These are phyloP conservation scores for Gobio occitaniae DNA, from an alignment of 2,797 vertebrate genomes.

Conservation along the genomic window DNA sequence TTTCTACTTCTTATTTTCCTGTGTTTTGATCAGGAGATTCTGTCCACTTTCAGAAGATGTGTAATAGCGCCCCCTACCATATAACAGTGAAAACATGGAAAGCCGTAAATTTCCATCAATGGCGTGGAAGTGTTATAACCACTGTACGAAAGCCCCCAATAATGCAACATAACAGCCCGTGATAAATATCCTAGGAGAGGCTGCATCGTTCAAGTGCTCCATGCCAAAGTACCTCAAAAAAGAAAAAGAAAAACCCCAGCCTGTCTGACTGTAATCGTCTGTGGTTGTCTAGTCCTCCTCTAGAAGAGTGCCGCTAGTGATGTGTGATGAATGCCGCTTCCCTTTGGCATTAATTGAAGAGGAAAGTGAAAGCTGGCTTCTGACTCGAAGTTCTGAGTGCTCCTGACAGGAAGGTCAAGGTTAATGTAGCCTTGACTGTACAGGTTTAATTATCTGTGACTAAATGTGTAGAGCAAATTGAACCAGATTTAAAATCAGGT, in stretches of 20 bases:
- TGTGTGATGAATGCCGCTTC: constrained; percentile 58
- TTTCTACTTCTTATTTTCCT: too few species aligned
- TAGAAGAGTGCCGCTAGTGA: constrained; percentile 26
- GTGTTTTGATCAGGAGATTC: too few species aligned
- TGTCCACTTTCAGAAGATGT: too few species aligned
- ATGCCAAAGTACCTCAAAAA: constrained; percentile 45
- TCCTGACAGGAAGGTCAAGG: constrained; percentile 68
- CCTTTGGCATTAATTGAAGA: constrained; percentile 54
- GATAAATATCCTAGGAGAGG: constrained; percentile 71
- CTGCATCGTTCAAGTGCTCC: constrained; percentile 60
- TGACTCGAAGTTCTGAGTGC: constrained; percentile 61
- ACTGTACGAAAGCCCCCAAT: constrained; percentile 70
- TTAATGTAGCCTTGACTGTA: constrained; percentile 65
- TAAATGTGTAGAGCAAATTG: constrained; percentile 67
- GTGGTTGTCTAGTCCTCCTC: constrained; percentile 6
- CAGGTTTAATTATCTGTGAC: constrained; percentile 70
- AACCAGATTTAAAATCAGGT: constrained; percentile 66
- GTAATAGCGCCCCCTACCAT: too few species aligned
- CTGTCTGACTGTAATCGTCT: constrained; percentile 44
- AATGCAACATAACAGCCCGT: constrained; percentile 66
- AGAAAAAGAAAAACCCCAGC: neutral
- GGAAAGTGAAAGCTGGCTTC: constrained; percentile 48
- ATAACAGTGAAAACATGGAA: too few species aligned
- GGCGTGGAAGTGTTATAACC: constrained; percentile 50
- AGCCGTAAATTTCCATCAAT: too few species aligned